phyloP scores from a whole-genome alignment of 2,797 vertebrate species.

The Saxicola maurus region DNA sequence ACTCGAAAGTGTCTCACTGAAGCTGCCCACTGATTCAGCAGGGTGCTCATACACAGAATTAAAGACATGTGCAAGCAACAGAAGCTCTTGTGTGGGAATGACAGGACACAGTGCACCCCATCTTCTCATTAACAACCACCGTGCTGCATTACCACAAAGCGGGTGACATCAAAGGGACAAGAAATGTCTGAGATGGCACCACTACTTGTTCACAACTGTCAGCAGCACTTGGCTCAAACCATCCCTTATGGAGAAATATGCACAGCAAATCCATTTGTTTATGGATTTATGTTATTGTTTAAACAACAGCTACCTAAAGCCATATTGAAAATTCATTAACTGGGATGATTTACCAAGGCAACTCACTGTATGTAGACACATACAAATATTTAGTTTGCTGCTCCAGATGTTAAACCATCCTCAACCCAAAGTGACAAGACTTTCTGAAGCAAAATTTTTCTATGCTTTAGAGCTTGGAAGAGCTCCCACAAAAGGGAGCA shows the following conservation, averaged over 20 bases:
- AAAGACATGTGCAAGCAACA: not conserved
- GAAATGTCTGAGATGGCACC: not conserved
- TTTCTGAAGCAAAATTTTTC: not conserved
- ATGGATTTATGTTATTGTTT: not conserved
- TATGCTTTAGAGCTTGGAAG: not conserved
- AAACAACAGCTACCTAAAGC: slow-evolving; percentile 9
- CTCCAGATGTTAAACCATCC: not conserved
- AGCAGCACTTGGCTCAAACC: not conserved
- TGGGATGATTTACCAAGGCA: not conserved
- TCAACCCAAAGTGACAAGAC: not conserved
- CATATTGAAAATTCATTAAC: not conserved
- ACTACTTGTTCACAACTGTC: not conserved
- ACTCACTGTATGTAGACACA: not conserved
- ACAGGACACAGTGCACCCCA: not conserved
- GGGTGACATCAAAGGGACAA: not conserved
- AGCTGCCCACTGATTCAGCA: slow-evolving; percentile 53
- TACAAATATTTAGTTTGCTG: not conserved
- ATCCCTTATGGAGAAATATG: not conserved
- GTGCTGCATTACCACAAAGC: not conserved
- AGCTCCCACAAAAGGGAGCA: not conserved
- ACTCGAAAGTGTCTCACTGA: slow-evolving; percentile 25
- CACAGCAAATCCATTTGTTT: slow-evolving; percentile 5
- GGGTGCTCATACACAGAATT: not conserved
- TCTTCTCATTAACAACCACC: not conserved
- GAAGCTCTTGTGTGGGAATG: not conserved